Percentiles rank a stretch among this genome's conserved stretches.
phyloP scores from a whole-genome alignment of 2,797 vertebrate species.

The Triplophysa bombifrons region DNA sequence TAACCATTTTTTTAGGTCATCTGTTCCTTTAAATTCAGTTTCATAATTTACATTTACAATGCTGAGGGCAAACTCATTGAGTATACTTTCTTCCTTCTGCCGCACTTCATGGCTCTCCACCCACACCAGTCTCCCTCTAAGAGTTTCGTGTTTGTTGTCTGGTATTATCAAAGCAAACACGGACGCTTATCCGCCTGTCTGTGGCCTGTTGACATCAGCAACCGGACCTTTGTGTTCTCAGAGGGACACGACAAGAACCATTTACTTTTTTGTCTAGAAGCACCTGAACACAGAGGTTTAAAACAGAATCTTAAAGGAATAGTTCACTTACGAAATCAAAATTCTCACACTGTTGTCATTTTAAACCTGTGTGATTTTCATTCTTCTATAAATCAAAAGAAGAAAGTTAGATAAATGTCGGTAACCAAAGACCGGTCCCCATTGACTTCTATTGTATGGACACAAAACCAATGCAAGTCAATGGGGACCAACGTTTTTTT shows the following conservation, averaged over 20 bases:
- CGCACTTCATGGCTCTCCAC: not conserved
- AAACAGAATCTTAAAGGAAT: not conserved
- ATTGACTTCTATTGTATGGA: no score
- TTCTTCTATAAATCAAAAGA: no score
- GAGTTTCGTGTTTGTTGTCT: not conserved
- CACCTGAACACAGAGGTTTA: not conserved
- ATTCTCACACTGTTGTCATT: no score
- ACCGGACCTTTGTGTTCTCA: not conserved
- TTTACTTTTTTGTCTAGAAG: not conserved
- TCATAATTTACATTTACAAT: not conserved
- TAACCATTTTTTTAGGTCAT: not conserved
- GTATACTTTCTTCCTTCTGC: not conserved
- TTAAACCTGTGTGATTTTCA: no score
- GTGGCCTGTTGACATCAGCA: conserved; percentile 15
- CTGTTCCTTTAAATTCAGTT: not conserved
- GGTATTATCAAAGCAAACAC: conserved; percentile 16
- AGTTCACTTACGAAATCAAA: no score
- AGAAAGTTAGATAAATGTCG: no score
- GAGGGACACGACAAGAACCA: not conserved
- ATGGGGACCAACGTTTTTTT: no score
- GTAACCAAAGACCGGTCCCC: no score
- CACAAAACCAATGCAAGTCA: no score
- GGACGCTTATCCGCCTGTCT: conserved; percentile 5
- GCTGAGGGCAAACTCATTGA: not conserved
- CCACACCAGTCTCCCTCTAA: not conserved